phyloP scores from a whole-genome alignment of 2,888 invertebrate genomes.

The Osedax fenrisi region DNA sequence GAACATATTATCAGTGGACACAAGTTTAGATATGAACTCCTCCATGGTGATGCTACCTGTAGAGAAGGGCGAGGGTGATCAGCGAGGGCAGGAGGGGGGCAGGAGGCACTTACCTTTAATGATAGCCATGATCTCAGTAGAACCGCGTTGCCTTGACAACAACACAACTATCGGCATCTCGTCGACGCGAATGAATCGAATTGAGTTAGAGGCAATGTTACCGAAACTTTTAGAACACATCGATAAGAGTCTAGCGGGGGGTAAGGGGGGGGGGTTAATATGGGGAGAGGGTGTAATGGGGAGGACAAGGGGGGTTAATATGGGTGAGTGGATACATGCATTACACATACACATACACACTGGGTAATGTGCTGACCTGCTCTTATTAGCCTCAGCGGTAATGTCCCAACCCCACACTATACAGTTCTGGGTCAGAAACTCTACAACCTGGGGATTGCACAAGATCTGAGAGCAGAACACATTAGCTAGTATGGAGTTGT shows the following conservation, averaged over 20 bases:
- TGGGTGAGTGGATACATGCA: background rate
- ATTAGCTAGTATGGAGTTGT: slow-evolving; percentile 81
- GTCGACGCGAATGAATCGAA: slow-evolving; percentile 73
- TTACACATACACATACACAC: background rate
- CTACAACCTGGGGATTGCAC: slow-evolving; percentile 78
- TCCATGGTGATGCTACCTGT: slow-evolving; percentile 75
- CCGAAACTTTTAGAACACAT: slow-evolving; percentile 57
- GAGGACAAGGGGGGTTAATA: slow-evolving; percentile 42
- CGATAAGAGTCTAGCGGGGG: no score
- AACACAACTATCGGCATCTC: slow-evolving; percentile 75
- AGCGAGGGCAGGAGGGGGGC: no score
- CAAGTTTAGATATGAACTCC: slow-evolving; percentile 71
- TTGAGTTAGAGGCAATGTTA: slow-evolving; percentile 68
- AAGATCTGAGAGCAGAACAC: slow-evolving; percentile 90
- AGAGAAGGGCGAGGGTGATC: no score
- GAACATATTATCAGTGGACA: slow-evolving; percentile 74
- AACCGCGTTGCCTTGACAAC: slow-evolving; percentile 73
- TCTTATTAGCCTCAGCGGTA: slow-evolving; percentile 72
- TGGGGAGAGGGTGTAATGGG: no score
- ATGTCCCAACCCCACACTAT: slow-evolving; percentile 94
- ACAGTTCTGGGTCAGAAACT: slow-evolving; percentile 76
- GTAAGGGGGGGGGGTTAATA: no score
- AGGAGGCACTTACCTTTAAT: no score
- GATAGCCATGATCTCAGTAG: slow-evolving; percentile 77
- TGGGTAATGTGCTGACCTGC: slow-evolving; percentile 59